These are phyloP conservation scores for Oenanthe melanoleuca DNA, from an alignment of 2,113 vertebrate species.

Conservation along the genomic window DNA sequence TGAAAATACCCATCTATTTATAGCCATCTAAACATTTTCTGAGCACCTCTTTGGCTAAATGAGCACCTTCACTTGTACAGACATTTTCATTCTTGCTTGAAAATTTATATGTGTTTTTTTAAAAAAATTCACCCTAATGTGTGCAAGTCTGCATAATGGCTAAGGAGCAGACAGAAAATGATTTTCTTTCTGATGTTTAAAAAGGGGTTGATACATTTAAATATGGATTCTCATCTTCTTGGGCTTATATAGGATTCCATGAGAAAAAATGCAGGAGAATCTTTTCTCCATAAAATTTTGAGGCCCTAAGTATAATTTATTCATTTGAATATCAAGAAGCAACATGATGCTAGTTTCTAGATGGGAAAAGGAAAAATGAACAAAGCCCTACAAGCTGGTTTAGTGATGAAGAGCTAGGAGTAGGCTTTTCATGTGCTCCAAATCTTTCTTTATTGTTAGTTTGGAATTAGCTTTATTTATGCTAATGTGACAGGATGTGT, in stretches of 20 bases:
- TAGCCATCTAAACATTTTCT: not conserved
- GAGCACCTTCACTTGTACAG: not conserved
- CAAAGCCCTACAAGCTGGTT: not conserved
- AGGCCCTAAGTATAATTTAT: not conserved
- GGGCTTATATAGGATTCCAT: not conserved
- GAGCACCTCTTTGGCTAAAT: not conserved
- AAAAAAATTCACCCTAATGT: not conserved
- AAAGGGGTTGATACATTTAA: not conserved
- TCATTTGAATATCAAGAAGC: not conserved
- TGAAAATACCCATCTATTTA: not conserved
- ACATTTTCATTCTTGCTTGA: not conserved
- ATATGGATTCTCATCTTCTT: not conserved
- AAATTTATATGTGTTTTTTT: not conserved
- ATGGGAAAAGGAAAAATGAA: not conserved
- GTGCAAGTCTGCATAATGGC: not conserved
- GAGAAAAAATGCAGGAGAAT: not conserved
- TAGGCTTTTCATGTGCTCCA: not conserved
- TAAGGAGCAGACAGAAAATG: not conserved
- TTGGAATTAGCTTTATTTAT: conserved; percentile 86
- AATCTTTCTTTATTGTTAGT: conserved; percentile 54
- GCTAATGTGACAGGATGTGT: conserved; percentile 76
- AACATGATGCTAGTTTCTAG: not conserved
- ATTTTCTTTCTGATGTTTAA: not conserved
- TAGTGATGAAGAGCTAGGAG: not conserved
- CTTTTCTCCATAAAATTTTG: not conserved